Conservation (phyloP, 2,888 invertebrate genomes). For the Sinhomidia bicolor region DNA sequence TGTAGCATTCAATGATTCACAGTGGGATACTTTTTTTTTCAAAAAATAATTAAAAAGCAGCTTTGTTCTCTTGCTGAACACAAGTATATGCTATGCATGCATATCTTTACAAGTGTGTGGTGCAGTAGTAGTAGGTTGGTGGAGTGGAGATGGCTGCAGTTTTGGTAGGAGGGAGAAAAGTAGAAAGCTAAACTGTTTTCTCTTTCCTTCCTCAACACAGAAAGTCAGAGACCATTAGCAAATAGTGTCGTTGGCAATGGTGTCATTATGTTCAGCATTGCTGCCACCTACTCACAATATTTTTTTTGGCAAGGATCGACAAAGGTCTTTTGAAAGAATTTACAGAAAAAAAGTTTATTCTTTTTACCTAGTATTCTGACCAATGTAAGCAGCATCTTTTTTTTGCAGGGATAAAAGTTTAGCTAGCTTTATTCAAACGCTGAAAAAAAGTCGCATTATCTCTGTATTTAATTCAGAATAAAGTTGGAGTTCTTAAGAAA, state of each 20-base stretch:
- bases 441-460: too few relatives aligned
- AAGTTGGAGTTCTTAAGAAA: too few relatives aligned
- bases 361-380: too few relatives aligned
- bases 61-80: background rate
- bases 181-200: background rate
- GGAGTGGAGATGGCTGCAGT: background rate
- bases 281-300: background rate
- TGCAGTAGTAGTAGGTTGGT: background rate
- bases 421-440: too few relatives aligned
- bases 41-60: constrained; percentile 39
- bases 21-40: constrained; percentile 30
- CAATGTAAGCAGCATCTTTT: too few relatives aligned
- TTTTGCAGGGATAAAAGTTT: too few relatives aligned
- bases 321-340: background rate
- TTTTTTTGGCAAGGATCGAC: constrained; percentile 1
- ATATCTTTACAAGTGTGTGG: background rate
- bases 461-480: too few relatives aligned
- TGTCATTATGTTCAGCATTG: background rate
- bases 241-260: constrained; percentile 2
- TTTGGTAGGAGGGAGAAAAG: background rate
- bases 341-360: too few relatives aligned
- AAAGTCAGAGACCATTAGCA: background rate
- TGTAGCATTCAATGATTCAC: constrained; percentile 34
- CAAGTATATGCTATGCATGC: background rate
- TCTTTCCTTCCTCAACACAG: background rate